Base-by-base conservation (phyloP, 2,113 vertebrate genomes). In the Cynocephalus volans region DNA sequence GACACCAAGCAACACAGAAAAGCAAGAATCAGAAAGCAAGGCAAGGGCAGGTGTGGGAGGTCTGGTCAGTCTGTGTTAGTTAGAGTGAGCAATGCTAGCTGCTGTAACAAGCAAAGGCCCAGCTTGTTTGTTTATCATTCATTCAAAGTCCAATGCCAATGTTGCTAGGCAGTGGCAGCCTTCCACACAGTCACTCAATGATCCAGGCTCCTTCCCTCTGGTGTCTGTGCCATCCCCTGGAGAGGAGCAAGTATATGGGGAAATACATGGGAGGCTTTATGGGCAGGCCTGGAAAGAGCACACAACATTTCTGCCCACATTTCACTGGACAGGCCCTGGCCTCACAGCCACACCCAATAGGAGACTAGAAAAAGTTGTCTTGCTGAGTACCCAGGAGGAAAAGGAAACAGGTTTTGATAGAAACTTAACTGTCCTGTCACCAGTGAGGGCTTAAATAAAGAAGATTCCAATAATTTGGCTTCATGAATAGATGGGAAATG, bases 191-290 rank as follows among this genome's bases (percentile, higher is more conserved):
- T 54, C 48, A 31, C 8, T 36, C 36, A 2, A 69, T 52, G 70
- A n/a, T 48, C 54, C 58, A 9, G 7, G 64, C 31, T 19, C 58
- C 82, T 76, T 19, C 36, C 50, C 41, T 13, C 80, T 18, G 81
- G n/a, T 9, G 0, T 26, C 64, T 3, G 17, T 14, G 8, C 28
- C 45, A 6, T 9, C 58, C 79, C 10, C 76, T 1, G 6, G 3
- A 36, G 56, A 64, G n/a, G 2, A 52, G 17, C 0, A 0, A 28
- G 65, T 81, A 10, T 1, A 0, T 1, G 14, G 41, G 14, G 33
- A 36, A 10, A 24, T 5, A 1, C 17, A 24, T 28, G 18, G 48
- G 69, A 72, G 6, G n/a, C 11, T 24, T 24, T 33, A 36, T 2
- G 9, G 17, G 70, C 33, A n/a, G 76, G 41, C 75, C 81, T 24